Evolutionary conservation across 2,888 invertebrate species (phyloP), one percentile per base, ranked within the genome.

Genomic region (Lithophane socia): DNA sequence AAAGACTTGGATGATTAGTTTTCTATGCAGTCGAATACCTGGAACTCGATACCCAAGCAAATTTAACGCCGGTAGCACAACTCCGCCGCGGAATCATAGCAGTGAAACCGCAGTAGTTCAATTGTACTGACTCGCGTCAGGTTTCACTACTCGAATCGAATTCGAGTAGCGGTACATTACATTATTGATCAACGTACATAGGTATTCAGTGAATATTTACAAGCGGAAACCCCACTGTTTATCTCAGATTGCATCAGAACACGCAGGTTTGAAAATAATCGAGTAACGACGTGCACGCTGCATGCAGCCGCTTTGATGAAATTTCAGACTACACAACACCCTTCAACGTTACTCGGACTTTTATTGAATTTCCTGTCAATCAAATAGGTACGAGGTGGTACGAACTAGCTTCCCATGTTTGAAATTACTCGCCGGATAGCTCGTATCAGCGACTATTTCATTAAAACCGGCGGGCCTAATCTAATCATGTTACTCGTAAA

Each of bases 371-470:
- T 16, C 21, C 13, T 42, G 72, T 63, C 56, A 67, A 37, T 64
- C 52, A 52, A 12, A 37, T n/a, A 16, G 16, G 13, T 49, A 37
- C 16, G 42, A 58, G 24, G 29, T 58, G 16, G 24, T 8, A 58
- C 16, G 16, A 29, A 29, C 29, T 16, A 60, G 29, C 13, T 60
- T 16, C 8, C 29, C 24, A 58, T 29, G 24, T 58, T 58, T 60
- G 58, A 58, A 18, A 29, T 60, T 9, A 18, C 9, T 29, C 18
- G 18, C 29, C 29, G 18, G 29, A 18, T 29, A 18, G 16, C 29
- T 60, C 29, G 60, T 56, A 75, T 61, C 42, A 44, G 56, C 42
- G 42, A 49, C 12, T 60, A 73, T 79, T 80, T 69, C 12, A 80
- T 79, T 60, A 66, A 69, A 65, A n/a, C 60, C 54, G 8, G 29